A percentile compares a stretch with the other conserved stretches of the same genome.
These are phyloP conservation scores for Rallus limicola DNA, from an alignment of 2,113 vertebrate genomes.

Conservation along the genomic window DNA sequence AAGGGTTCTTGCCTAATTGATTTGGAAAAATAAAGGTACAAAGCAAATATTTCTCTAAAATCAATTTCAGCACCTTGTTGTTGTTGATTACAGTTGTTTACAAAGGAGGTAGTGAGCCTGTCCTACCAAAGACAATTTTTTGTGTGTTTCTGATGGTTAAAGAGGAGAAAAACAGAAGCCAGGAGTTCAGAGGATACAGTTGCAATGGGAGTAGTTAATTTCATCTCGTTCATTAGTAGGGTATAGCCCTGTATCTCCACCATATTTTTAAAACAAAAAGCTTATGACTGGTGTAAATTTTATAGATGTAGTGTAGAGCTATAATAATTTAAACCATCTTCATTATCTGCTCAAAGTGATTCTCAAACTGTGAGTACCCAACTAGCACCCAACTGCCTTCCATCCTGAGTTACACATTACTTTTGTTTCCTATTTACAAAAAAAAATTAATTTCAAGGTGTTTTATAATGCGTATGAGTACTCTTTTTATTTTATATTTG, in stretches of 20 bases:
- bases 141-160: not conserved
- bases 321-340: not conserved
- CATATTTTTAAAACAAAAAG: not conserved
- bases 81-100: not conserved
- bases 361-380: not conserved
- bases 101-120: not conserved
- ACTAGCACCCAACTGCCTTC: not conserved
- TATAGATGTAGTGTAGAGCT: not conserved
- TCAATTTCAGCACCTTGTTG: not conserved
- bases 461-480: not conserved
- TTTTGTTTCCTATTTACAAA: not conserved
- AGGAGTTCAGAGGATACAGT: not conserved
- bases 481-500: not conserved
- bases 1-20: not conserved
- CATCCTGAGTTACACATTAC: not conserved
- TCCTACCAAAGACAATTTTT: not conserved
- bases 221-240: not conserved
- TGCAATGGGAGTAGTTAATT: not conserved
- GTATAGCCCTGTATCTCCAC: not conserved
- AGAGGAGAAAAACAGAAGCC: not conserved
- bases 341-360: not conserved
- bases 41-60: not conserved
- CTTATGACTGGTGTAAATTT: not conserved
- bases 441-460: not conserved
- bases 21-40: not conserved